A percentile compares a stretch with the other conserved stretches of the same genome.
phyloP scores from a whole-genome alignment of 2,113 vertebrate genomes.

The Alectura lathami region DNA sequence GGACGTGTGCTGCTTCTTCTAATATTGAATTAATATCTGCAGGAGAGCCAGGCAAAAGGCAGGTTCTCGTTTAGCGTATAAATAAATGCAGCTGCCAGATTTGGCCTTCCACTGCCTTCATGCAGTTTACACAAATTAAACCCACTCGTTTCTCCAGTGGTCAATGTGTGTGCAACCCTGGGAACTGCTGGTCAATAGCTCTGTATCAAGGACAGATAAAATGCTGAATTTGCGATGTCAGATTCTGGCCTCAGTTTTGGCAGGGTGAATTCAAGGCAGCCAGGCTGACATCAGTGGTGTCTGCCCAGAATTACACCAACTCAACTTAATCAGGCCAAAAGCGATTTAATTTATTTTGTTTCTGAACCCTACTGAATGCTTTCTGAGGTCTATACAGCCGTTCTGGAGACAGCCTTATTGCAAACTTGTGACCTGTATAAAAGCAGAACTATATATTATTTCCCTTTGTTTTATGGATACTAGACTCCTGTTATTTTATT shows the following conservation, averaged over 20 bases:
- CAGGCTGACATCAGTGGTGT: background rate
- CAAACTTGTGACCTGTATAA: background rate
- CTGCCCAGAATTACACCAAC: background rate
- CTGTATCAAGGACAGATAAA: background rate
- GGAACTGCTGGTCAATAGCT: background rate
- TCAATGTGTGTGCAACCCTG: background rate
- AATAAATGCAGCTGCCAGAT: background rate
- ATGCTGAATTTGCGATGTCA: background rate
- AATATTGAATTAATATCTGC: background rate
- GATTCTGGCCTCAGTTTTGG: background rate
- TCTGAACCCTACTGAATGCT: background rate
- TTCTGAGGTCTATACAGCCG: background rate
- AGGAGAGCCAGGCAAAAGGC: background rate
- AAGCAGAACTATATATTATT: conserved; percentile 6
- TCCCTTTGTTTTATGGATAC: conserved; percentile 3
- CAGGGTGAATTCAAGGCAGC: background rate
- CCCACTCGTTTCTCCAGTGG: background rate
- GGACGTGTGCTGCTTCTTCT: background rate
- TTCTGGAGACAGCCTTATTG: background rate
- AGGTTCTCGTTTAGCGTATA: background rate
- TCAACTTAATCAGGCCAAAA: background rate
- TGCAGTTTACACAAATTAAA: background rate
- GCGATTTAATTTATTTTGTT: background rate
- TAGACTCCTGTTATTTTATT: conserved; percentile 11
- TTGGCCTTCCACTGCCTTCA: background rate